phyloP scores from a whole-genome alignment of 2,113 vertebrate species.

The Xenopus borealis region DNA sequence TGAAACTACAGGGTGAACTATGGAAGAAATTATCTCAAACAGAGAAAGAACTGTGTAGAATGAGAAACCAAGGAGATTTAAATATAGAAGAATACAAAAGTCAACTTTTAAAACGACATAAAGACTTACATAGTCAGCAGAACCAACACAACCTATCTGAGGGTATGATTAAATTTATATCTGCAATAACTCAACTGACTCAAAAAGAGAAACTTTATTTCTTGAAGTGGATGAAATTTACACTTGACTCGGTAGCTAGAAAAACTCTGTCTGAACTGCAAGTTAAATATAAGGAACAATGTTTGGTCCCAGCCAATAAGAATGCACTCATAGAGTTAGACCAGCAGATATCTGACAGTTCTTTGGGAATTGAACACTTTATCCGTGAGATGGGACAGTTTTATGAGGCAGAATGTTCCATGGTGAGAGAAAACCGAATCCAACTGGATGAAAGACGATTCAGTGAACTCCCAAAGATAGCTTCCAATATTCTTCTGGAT shows the following conservation, averaged over 20 bases:
- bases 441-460: background rate
- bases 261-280: background rate
- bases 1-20: slow-evolving; percentile 48
- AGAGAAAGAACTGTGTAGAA: slow-evolving; percentile 43
- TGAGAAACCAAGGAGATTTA: background rate
- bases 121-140: background rate
- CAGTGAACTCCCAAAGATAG: slow-evolving; percentile 32
- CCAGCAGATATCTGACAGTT: background rate
- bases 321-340: background rate
- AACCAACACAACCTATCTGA: slow-evolving; percentile 14
- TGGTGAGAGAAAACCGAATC: slow-evolving; percentile 40
- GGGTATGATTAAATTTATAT: slow-evolving; percentile 51
- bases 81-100: background rate
- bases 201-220: slow-evolving; percentile 50
- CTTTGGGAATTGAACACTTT: slow-evolving; percentile 10
- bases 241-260: slow-evolving; percentile 40
- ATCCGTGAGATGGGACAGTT: slow-evolving; percentile 18
- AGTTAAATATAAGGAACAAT: slow-evolving; percentile 12
- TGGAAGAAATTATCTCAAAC: slow-evolving; percentile 44
- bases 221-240: slow-evolving; percentile 56
- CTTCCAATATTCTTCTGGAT: slow-evolving; percentile 61
- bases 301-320: background rate
- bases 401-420: slow-evolving; percentile 50
- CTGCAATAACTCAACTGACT: slow-evolving; percentile 46
- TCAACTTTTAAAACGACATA: slow-evolving; percentile 21